Base-by-base conservation (phyloP, 2,888 invertebrate species). In the Sminthurides aquaticus region DNA sequence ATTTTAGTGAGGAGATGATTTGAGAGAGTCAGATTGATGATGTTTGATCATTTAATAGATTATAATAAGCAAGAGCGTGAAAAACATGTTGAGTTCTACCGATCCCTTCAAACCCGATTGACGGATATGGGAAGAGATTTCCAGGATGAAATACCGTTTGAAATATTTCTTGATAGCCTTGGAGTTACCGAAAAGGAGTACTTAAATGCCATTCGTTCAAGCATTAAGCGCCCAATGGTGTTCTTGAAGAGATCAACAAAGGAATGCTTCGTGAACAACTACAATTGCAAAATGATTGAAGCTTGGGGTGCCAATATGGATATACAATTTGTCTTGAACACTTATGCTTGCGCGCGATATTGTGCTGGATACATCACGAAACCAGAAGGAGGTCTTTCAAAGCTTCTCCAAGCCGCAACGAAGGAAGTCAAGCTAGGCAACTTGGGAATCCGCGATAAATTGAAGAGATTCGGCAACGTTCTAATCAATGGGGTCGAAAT, bases 281-380 rank as follows among this genome's bases (percentile, higher is more conserved):
- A 75, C 64, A 76, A 75, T 62, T n/a, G 22, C 8, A 52, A 64
- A 26, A 67, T 76, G 52, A 49, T 76, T 49, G n/a, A 65, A 18
- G 60, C 76, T 15, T 74, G 71, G 72, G 43, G 69, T 49, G 76
- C 78, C 3, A 78, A 78, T 64, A 76, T 77, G 74, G 78, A 78
- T 69, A 68, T 76, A 18, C 78, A 78, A 64, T 78, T 74, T 70
- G 74, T 77, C 1, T 58, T 75, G 18, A 76, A 78, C 71, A 69
- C 74, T 48, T 77, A 77, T 72, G 75, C 76, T 55, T 76, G 77
- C 64, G 74, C 75, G 5, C 67, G 72, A 20, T 78, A 78, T 64
- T 75, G 77, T 43, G 72, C 74, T 2, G 67, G 74, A 20, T 75
- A 75, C 62, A 67, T 75, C 11, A 58, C 52, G 15, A 75, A 75